These are phyloP conservation scores for Cheilinus undulatus DNA, from an alignment of 2,113 vertebrate genomes.

Conservation along the genomic window DNA sequence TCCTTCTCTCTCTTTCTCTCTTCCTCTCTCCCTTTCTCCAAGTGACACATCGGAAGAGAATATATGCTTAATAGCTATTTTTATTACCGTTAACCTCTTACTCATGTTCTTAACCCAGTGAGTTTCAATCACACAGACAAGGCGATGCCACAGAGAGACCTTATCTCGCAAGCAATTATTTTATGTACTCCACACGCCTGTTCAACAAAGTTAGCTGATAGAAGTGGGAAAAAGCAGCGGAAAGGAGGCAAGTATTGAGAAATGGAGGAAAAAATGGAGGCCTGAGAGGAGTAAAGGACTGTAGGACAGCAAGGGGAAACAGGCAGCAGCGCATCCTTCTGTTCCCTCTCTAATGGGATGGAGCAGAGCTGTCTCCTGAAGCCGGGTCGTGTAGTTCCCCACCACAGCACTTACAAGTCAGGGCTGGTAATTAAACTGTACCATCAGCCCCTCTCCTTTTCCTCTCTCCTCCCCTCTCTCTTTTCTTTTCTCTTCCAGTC, in stretches of 20 bases:
- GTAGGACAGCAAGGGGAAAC: constrained; percentile 66
- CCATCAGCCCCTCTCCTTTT: constrained; percentile 58
- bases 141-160: constrained; percentile 41
- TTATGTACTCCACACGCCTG: constrained; percentile 51
- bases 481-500: constrained; percentile 31
- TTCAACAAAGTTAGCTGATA: constrained; percentile 60
- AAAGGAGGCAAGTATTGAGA: constrained; percentile 9
- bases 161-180: constrained; percentile 72
- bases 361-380: constrained; percentile 81
- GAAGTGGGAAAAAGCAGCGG: constrained; percentile 21
- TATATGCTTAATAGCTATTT: constrained; percentile 84
- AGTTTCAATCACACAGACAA: constrained; percentile 77
- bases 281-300: constrained; percentile 46
- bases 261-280: constrained; percentile 38
- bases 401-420: constrained; percentile 85
- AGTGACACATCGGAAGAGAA: constrained; percentile 83
- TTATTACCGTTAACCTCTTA: constrained; percentile 84
- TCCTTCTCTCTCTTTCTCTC: constrained; percentile 86
- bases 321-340: constrained; percentile 60
- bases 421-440: constrained; percentile 86
- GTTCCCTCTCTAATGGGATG: constrained; percentile 78
- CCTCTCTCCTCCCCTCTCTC: constrained; percentile 20
- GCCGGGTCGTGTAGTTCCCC: constrained; percentile 82
- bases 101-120: constrained; percentile 77
- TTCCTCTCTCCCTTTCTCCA: constrained; percentile 62